phyloP scores from a whole-genome alignment of 1,140 invertebrate genomes.

The Drosophila albomicans region DNA sequence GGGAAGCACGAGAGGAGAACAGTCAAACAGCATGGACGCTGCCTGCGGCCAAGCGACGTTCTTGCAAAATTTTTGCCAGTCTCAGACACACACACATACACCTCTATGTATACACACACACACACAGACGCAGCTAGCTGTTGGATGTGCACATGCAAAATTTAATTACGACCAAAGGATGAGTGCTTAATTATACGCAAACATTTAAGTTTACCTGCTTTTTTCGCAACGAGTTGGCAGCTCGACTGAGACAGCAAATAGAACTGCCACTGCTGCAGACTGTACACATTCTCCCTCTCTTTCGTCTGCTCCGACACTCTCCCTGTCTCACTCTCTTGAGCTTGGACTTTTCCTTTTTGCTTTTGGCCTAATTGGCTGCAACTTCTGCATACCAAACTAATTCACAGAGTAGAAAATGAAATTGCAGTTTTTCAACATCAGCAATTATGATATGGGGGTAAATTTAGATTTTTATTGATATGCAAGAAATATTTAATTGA shows the following conservation, averaged over 20 bases:
- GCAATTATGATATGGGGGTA: neutral
- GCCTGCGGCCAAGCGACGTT: constrained; percentile 33
- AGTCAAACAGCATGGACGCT: constrained; percentile 35
- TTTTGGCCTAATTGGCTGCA: constrained; percentile 34
- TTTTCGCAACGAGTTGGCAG: constrained; percentile 54
- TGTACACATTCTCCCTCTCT: constrained; percentile 8
- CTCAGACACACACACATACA: constrained; percentile 3
- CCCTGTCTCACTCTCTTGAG: neutral
- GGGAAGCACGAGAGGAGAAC: neutral
- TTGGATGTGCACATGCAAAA: constrained; percentile 84
- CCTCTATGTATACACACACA: neutral
- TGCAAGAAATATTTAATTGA: neutral
- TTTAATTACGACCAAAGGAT: constrained; percentile 85
- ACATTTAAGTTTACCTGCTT: constrained; percentile 84
- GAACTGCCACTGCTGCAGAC: constrained; percentile 24
- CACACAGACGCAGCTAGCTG: constrained; percentile 41
- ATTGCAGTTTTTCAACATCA: neutral
- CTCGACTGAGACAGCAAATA: constrained; percentile 17
- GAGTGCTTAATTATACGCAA: constrained; percentile 85
- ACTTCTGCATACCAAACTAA: constrained; percentile 8
- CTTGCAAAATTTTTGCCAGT: constrained; percentile 29
- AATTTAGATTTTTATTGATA: neutral
- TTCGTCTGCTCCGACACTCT: neutral
- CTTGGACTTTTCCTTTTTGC: constrained; percentile 27
- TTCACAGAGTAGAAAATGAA: constrained; percentile 8